Percentiles rank a stretch among this genome's conserved stretches.
These are phyloP conservation scores for Anabacerthia variegaticeps DNA, from an alignment of 2,797 vertebrate genomes.

Conservation along the genomic window DNA sequence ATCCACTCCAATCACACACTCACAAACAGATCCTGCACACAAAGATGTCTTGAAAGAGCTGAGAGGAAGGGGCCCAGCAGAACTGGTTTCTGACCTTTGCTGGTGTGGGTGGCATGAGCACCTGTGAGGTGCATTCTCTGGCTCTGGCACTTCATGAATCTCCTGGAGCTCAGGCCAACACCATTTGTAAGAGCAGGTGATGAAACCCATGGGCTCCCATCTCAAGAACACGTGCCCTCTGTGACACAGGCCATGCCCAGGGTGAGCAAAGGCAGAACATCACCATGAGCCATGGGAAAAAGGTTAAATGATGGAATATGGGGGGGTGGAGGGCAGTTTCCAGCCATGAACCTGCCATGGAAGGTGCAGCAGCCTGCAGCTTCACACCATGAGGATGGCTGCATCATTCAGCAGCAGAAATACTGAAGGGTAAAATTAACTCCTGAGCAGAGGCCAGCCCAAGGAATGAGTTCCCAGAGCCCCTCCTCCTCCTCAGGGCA, in stretches of 20 bases:
- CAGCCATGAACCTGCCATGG: not conserved
- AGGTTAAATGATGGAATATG: too few species aligned
- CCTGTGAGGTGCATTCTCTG: not conserved
- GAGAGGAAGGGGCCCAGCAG: constrained; percentile 60
- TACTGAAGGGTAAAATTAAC: not conserved
- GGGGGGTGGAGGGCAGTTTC: not conserved
- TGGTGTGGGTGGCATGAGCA: not conserved
- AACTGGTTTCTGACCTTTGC: constrained; percentile 67
- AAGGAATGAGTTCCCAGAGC: not conserved
- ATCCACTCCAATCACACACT: not conserved
- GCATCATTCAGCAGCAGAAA: not conserved
- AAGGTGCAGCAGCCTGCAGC: not conserved
- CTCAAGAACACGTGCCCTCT: not conserved
- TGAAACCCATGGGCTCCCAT: not conserved
- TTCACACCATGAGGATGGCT: not conserved
- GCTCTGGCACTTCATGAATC: not conserved
- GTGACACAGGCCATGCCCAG: not conserved
- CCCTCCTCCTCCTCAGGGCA: not conserved
- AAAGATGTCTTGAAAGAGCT: constrained; percentile 68
- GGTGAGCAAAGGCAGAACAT: not conserved
- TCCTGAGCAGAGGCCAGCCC: not conserved
- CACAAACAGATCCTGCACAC: constrained; percentile 28
- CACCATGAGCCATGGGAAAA: accelerated
- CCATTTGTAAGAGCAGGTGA: not conserved
- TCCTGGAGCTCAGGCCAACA: not conserved